These are phyloP conservation scores for Empis stercorea DNA, from an alignment of 2,888 invertebrate genomes.

Conservation along the genomic window DNA sequence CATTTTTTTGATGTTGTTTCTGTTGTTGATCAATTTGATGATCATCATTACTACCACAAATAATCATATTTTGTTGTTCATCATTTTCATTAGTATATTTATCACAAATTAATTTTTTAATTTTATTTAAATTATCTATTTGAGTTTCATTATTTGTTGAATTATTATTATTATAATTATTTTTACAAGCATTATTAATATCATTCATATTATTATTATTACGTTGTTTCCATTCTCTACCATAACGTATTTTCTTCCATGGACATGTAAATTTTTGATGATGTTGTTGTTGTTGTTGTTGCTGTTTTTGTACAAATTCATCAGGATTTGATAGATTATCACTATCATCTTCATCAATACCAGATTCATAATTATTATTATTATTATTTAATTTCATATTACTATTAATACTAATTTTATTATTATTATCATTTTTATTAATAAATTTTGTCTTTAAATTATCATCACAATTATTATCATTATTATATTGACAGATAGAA, in stretches of 20 bases:
- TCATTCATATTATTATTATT: slow-evolving; percentile 11
- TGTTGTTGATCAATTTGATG: neutral
- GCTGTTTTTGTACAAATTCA: neutral
- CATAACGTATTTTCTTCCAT: slow-evolving; percentile 36
- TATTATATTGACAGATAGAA: neutral
- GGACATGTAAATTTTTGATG: slow-evolving; percentile 31
- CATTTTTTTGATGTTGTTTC: too few relatives aligned
- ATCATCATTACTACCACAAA: too few relatives aligned
- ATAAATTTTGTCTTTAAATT: slow-evolving; percentile 8
- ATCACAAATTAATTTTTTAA: neutral
- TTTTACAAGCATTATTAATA: neutral
- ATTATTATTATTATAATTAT: too few relatives aligned
- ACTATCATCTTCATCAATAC: slow-evolving; percentile 20
- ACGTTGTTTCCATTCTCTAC: slow-evolving; percentile 34
- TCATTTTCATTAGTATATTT: neutral
- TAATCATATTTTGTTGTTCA: neutral
- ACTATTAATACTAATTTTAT: slow-evolving; percentile 10
- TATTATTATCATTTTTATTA: slow-evolving; percentile 13
- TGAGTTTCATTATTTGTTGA: too few relatives aligned
- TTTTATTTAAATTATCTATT: neutral
- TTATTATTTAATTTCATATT: slow-evolving; percentile 17
- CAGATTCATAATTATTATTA: slow-evolving; percentile 17
- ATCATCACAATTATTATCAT: neutral
- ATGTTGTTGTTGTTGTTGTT: slow-evolving; percentile 2
- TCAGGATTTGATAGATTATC: slow-evolving; percentile 13